These are phyloP conservation scores for Solea solea DNA, from an alignment of 2,113 vertebrate genomes.

Conservation along the genomic window DNA sequence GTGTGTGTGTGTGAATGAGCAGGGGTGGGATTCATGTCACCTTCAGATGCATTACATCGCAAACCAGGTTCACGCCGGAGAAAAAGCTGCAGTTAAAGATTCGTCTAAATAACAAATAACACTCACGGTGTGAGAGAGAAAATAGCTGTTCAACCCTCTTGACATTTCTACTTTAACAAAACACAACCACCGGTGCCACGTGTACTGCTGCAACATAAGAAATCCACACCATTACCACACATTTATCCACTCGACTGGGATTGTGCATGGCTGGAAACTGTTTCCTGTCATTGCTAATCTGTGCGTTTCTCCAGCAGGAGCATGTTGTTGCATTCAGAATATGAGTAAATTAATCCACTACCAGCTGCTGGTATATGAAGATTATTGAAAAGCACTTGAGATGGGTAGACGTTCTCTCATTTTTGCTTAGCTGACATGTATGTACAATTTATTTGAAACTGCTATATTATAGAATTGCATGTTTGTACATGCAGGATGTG, in stretches of 20 bases:
- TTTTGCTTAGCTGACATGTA: neutral
- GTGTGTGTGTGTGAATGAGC: constrained; percentile 13
- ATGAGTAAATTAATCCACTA: neutral
- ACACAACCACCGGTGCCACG: neutral
- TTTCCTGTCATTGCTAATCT: too few relatives aligned
- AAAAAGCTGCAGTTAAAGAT: too few relatives aligned
- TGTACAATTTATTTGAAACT: neutral
- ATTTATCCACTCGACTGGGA: constrained; percentile 18
- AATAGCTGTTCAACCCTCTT: neutral
- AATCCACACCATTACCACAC: constrained; percentile 11
- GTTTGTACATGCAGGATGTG: too few relatives aligned
- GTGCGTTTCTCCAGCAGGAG: too few relatives aligned
- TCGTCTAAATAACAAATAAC: too few relatives aligned
- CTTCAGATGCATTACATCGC: constrained; percentile 6
- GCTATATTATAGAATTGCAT: too few relatives aligned
- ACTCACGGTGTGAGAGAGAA: neutral
- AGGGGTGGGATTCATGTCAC: constrained; percentile 6
- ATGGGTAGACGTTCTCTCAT: neutral
- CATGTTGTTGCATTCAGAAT: neutral
- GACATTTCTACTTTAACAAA: constrained; percentile 8
- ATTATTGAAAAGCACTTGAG: neutral
- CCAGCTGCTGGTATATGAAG: neutral
- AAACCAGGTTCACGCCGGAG: neutral
- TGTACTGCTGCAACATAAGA: constrained; percentile 12
- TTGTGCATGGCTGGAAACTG: neutral